Percentiles rank a stretch among this genome's conserved stretches.
Evolutionary conservation across 2,888 invertebrate genomes (phyloP).

Genomic region (Sphaeridia pumilis): DNA sequence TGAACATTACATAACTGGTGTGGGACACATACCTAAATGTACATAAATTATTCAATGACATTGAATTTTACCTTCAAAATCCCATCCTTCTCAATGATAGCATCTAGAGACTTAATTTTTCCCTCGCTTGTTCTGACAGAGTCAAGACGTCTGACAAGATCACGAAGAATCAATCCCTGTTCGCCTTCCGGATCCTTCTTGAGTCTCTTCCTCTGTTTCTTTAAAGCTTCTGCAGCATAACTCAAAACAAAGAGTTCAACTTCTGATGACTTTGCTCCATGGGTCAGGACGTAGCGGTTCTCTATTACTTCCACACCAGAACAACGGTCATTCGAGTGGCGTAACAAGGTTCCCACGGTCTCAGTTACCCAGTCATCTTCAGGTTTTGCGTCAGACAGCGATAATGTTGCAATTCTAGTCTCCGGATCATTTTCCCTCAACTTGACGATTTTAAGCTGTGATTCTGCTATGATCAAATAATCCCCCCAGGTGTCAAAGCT

Average conservation of each 20-base stretch:
- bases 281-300: conserved; percentile 20
- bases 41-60: no score
- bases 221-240: conserved; percentile 58
- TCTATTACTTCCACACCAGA: conserved; percentile 20
- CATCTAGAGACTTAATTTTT: conserved; percentile 53
- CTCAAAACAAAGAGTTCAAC: conserved; percentile 75
- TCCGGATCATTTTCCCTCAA: conserved; percentile 14
- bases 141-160: conserved; percentile 27
- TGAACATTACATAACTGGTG: no score
- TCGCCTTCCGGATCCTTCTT: conserved; percentile 52
- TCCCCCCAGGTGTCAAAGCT: conserved; percentile 28
- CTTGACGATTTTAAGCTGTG: conserved; percentile 23
- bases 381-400: conserved; percentile 10
- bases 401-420: background rate
- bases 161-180: conserved; percentile 21
- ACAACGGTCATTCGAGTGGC: conserved; percentile 27
- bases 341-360: conserved; percentile 28
- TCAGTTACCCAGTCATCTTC: conserved; percentile 23
- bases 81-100: conserved; percentile 57
- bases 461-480: conserved; percentile 29
- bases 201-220: conserved; percentile 59
- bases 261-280: conserved; percentile 26
- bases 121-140: conserved; percentile 38
- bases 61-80: conserved; percentile 51
- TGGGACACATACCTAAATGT: no score